Base-by-base conservation (phyloP, 2,888 invertebrate genomes). In the Teleiodes luculella region DNA sequence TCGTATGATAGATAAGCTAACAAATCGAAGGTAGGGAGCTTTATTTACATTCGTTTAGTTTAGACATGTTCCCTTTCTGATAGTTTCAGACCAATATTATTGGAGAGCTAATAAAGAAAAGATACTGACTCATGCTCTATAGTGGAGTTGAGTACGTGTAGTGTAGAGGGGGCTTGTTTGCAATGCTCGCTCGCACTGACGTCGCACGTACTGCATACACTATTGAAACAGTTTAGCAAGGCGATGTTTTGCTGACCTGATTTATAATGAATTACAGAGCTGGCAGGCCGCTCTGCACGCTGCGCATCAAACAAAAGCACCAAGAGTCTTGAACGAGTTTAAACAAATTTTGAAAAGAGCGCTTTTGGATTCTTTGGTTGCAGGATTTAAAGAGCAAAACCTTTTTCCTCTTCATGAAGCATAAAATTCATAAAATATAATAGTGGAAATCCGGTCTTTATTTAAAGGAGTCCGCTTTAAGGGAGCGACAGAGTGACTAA, bases 401-500 rank as follows among this genome's bases (percentile, higher is more conserved):
- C 35, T 24, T 43, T 31, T 46, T 31, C 14, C 16, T 46, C 30
- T 46, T 46, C 5, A 45, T 16, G 28, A 20, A 31, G 46, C 46
- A 47, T 11, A 11, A 47, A 52, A 20, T 43, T 30, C 46, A 47
- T 11, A 11, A 47, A 52, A 20, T 43, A 30, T 45, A 33, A 43
- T 43, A 49, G 46, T 46, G 33, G 56, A 57, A 64, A 65, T 64
- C 65, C 63, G 63, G 68, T 68, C 65, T 69, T 82, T 83, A 83
- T 80, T 80, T 80, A 83, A 84, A 75, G 69, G 73, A 80, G 74
- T 78, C 68, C 69, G 74, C 76, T 79, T 75, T 64, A 61, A 67
- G 63, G 74, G 75, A 74, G 76, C 76, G 76, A 78, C 80, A 73
- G 76, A 83, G 80, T 84, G 85, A 83, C 82, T 83, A 81, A 86